Base-by-base conservation (phyloP, 2,113 vertebrate genomes). In the Channa argus region DNA sequence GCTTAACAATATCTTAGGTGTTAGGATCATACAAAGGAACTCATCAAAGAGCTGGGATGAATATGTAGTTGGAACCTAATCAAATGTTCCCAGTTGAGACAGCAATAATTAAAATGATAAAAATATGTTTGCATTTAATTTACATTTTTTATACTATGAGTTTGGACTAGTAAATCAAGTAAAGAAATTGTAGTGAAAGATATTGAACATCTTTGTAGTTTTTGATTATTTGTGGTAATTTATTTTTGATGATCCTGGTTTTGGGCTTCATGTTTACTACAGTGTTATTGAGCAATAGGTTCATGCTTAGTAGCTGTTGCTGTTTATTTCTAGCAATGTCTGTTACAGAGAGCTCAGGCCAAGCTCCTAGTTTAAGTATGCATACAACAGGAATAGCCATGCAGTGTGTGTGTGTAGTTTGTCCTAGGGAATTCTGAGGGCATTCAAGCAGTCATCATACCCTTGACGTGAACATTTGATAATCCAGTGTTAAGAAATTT, bases 231-330 rank as follows among this genome's bases (percentile, higher is more conserved):
- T 10, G n/a, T 46, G 14, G 45, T 4, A 2, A 39, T 41, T n/a
- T 33, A 52, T 74, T 41, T 65, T 7, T 43, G 24, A n/a, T 53
- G 14, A 33, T 51, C 6, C 3, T 37, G 55, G 45, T 39, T 61
- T 33, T 62, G 59, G 55, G 45, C 43, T 61, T 33, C 24, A 36
- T 50, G 69, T 46, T 74, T 69, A 86, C 70, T 47, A 46, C 39
- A 33, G 5, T 43, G 64, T 38, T 53, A 49, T 88, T 88, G 69
- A 24, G 12, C 55, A 73, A 83, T 44, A 52, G 59, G 43, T 36
- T 76, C 58, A 39, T 59, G 63, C 71, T 76, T 45, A 46, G n/a
- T 8, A 49, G 77, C 9, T 79, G 83, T 73, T 76, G 53, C 71
- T 79, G 67, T 85, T 83, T 72, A 71, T 61, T 13, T 65, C 12